Conservation (phyloP, 2,797 vertebrate species). For the Galagoides demidoff region DNA sequence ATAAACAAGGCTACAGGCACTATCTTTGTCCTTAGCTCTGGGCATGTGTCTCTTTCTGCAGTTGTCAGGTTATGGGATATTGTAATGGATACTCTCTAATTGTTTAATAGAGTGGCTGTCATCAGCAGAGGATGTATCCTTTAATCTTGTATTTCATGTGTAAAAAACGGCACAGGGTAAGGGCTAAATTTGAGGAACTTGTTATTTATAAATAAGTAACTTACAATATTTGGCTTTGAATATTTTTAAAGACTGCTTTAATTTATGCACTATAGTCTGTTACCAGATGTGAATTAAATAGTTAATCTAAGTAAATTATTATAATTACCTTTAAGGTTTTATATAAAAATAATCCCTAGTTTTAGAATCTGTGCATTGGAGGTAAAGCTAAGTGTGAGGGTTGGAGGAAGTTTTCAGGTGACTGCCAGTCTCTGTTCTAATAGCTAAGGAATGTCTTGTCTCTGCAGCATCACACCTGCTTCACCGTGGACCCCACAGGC, state of each 20-base stretch:
- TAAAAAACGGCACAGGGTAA: not conserved
- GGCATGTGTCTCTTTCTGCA: not conserved
- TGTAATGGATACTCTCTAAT: not conserved
- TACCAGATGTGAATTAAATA: not conserved
- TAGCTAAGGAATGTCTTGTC: conserved; percentile 30
- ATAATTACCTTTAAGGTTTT: not conserved
- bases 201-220: conserved; percentile 2
- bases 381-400: not conserved
- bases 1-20: not conserved
- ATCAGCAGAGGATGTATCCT: not conserved
- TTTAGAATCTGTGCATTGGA: not conserved
- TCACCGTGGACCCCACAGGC: not conserved
- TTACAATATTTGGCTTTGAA: not conserved
- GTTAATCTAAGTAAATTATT: not conserved
- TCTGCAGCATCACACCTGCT: not conserved
- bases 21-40: not conserved
- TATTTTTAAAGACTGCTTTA: conserved; percentile 20
- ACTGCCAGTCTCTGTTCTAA: conserved; percentile 1
- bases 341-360: not conserved
- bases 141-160: not conserved
- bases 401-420: conserved; percentile 7
- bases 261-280: not conserved
- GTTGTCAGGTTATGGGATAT: not conserved
- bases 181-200: not conserved
- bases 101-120: not conserved